A percentile compares a stretch with the other conserved stretches of the same genome.
Evolutionary conservation across 1,140 invertebrate species (phyloP).

Genomic region (Eumaeus atala): DNA sequence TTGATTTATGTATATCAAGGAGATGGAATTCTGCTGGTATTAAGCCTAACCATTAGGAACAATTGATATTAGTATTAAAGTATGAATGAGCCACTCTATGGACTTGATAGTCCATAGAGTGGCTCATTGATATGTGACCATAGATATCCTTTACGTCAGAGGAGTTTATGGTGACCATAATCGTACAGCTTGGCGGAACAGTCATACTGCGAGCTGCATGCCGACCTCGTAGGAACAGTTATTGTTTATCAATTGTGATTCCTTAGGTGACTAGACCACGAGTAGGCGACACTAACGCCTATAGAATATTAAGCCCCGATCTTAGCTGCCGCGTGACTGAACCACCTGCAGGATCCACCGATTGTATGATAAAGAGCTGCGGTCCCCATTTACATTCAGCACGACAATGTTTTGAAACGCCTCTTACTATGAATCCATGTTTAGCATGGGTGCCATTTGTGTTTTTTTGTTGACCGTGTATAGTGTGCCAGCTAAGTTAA

Average conservation of each 20-base stretch:
- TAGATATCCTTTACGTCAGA: no score
- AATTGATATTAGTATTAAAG: no score
- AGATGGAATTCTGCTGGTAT: no score
- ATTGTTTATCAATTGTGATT: constrained; percentile 57
- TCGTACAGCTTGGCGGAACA: no score
- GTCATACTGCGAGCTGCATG: constrained; percentile 37
- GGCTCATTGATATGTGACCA: no score
- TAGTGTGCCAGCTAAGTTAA: no score
- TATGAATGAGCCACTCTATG: no score
- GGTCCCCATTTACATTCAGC: constrained; percentile 7
- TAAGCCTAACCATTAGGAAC: no score
- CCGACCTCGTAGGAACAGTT: constrained; percentile 63
- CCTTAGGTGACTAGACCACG: constrained; percentile 45
- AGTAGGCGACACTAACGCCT: constrained; percentile 41
- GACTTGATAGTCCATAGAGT: no score
- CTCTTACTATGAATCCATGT: not conserved
- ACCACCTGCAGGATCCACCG: constrained; percentile 53
- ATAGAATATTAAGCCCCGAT: constrained; percentile 54
- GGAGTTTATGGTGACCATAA: no score
- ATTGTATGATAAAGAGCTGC: constrained; percentile 62
- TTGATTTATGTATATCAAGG: no score
- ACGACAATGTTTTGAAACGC: not conserved
- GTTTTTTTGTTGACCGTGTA: no score
- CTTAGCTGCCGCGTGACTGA: constrained; percentile 59
- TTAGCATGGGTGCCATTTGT: not conserved